A percentile compares a stretch with the other conserved stretches of the same genome.
Conservation (phyloP, 2,797 vertebrate species). For the Okamejei kenojei region DNA sequence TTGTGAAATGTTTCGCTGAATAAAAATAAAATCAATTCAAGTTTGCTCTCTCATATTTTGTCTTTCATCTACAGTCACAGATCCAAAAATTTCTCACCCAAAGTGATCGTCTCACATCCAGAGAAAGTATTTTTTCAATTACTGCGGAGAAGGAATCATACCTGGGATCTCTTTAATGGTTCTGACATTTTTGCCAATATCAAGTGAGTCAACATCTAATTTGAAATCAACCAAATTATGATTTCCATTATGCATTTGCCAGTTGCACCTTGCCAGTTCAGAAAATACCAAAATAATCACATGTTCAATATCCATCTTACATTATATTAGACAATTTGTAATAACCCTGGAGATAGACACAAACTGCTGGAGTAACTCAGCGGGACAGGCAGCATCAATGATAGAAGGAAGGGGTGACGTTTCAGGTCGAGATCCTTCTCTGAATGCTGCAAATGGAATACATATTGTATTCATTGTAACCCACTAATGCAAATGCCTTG, state of each 20-base stretch:
- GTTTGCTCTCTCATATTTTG: background rate
- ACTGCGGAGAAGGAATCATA: background rate
- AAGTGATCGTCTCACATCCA: background rate
- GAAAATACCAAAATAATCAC: background rate
- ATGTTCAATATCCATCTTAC: background rate
- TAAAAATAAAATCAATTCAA: background rate
- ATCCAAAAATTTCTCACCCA: background rate
- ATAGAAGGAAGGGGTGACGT: no score
- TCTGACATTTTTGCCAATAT: background rate
- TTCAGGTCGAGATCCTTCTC: no score
- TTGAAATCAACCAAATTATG: background rate
- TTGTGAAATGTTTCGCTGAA: background rate
- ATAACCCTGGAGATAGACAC: background rate
- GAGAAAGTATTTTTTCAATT: no score
- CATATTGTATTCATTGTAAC: no score
- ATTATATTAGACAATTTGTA: background rate
- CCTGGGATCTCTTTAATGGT: background rate
- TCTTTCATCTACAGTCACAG: background rate
- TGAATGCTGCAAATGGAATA: background rate
- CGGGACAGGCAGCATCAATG: no score
- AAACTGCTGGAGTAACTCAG: no score
- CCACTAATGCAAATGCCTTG: no score
- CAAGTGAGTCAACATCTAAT: background rate
- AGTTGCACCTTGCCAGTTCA: background rate
- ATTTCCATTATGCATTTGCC: background rate